Evolutionary conservation across 1,140 invertebrate species (phyloP), one percentile per base, ranked within the genome.

Genomic region (Platorchestia sp.): DNA sequence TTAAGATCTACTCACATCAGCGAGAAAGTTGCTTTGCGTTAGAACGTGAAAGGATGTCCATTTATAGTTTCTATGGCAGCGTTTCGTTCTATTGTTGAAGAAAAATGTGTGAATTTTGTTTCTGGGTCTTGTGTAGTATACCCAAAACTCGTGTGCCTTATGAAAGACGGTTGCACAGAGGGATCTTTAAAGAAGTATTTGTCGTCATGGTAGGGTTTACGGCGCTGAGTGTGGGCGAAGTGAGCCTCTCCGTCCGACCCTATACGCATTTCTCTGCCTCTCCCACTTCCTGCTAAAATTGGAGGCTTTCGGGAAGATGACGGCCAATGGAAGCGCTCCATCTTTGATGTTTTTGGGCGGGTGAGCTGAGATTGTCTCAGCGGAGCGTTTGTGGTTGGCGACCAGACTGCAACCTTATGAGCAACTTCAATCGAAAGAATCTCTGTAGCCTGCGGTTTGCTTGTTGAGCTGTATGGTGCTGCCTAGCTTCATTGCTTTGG

Each of bases 281-380:
- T 47, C 40, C 40, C 91, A 44, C 43, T 93, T 93, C 91, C 91
- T 44, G 43, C 44, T n/a, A n/a, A 93, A 93, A 93, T 93, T 93
- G 91, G 91, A 93, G 91, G 91, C 91, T 93, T 93, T 93, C 91
- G 91, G 22, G 43, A 44, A 47, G 91, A 45, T 93, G 91, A 93
- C 45, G 91, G 44, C 43, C 45, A 16, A 93, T 47, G 45, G 91
- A 45, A 45, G 44, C 91, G 44, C 91, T 93, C 45, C 45, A 40
- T 93, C 91, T 93, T 93, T 93, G 91, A 93, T 93, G 43, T 47
- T 47, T 44, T 44, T 89, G 41, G 87, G 36, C 41, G 87, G 43
- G 41, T 89, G 87, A 89, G 87, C 87, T 42, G 87, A 89, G 87
- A 89, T 89, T 89, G 87, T 89, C 87, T 89, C 87, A 7, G 87